Evolutionary conservation across 2,888 invertebrate genomes (phyloP).

Genomic region (Tachystola acroxantha): DNA sequence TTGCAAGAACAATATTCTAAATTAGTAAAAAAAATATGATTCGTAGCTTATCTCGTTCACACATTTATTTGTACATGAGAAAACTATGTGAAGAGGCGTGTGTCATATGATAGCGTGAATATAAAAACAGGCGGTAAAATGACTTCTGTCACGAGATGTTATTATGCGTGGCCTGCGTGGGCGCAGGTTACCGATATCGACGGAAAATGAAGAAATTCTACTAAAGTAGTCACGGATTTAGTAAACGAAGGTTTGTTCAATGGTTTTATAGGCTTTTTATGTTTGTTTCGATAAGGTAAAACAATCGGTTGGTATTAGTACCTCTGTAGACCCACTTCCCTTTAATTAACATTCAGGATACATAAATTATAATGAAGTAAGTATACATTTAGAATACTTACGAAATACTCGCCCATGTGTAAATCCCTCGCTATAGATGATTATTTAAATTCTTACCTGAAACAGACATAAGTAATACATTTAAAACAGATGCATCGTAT

Average conservation of each 20-base stretch:
- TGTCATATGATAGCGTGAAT: conserved; percentile 30
- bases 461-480: background rate
- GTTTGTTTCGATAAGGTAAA: conserved; percentile 2
- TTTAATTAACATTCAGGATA: background rate
- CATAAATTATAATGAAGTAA: no score
- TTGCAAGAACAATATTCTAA: background rate
- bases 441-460: background rate
- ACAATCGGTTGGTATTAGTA: background rate
- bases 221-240: conserved; percentile 12
- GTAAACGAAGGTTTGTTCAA: conserved; percentile 11
- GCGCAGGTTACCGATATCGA: conserved; percentile 31
- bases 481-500: no score
- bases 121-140: conserved; percentile 45
- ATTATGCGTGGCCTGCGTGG: conserved; percentile 30
- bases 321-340: background rate
- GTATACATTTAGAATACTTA: no score
- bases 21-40: no score
- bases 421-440: no score
- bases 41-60: no score
- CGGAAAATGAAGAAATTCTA: conserved; percentile 39
- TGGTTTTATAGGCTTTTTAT: conserved; percentile 15
- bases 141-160: conserved; percentile 34
- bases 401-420: no score
- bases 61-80: no score
- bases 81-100: conserved; percentile 13